These are phyloP conservation scores for Cetonia aurata DNA, from an alignment of 2,888 invertebrate species.

Conservation along the genomic window DNA sequence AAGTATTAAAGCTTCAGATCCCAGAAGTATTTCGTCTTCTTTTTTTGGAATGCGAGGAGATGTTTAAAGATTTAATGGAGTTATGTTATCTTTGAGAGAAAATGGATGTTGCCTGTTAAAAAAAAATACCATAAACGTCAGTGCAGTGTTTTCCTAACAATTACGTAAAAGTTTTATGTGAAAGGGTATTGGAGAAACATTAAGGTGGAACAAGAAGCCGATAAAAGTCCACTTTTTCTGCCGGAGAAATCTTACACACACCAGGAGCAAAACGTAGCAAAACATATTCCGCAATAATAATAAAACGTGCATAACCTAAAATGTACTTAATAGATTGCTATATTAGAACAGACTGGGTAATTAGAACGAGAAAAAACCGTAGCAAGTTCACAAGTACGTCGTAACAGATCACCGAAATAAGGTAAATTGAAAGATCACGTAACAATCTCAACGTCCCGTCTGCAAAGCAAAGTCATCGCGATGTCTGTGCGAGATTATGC, in stretches of 20 bases:
- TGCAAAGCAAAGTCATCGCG: slow-evolving; percentile 18
- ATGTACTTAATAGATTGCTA: slow-evolving; percentile 18
- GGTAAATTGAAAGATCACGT: slow-evolving; percentile 28
- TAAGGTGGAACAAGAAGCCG: slow-evolving; percentile 12
- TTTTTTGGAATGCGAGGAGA: too few relatives aligned
- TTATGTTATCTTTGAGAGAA: too few relatives aligned
- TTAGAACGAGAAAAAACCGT: slow-evolving; percentile 16
- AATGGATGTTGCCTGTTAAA: too few relatives aligned
- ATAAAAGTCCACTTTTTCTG: slow-evolving; percentile 12
- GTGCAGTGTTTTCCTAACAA: too few relatives aligned
- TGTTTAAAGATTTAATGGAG: too few relatives aligned
- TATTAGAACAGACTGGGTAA: slow-evolving; percentile 18
- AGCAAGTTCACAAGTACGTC: slow-evolving; percentile 16
- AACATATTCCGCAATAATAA: slow-evolving; percentile 17
- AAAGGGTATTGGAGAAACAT: too few relatives aligned
- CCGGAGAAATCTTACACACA: slow-evolving; percentile 12
- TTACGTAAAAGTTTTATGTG: too few relatives aligned
- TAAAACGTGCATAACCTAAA: slow-evolving; percentile 26
- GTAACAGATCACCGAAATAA: slow-evolving; percentile 26
- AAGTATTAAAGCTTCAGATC: too few relatives aligned
- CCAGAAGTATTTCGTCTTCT: too few relatives aligned
- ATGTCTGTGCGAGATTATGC: slow-evolving; percentile 16
- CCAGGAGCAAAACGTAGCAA: slow-evolving; percentile 18
- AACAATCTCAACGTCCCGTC: slow-evolving; percentile 19
- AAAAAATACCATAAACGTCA: too few relatives aligned